phyloP scores from a whole-genome alignment of 2,888 invertebrate genomes.

The Napeogenes inachia region DNA sequence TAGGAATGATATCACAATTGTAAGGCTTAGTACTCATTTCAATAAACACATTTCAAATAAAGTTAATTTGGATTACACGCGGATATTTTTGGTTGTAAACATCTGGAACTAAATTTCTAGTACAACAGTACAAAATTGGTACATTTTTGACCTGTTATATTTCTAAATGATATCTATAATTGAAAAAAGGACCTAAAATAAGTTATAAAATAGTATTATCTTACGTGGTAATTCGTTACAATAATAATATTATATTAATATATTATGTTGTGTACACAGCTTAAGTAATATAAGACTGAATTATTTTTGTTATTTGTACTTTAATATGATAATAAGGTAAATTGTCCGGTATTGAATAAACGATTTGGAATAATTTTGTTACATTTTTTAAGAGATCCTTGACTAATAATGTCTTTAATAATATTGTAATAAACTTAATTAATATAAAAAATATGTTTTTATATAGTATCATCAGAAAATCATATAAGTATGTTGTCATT shows the following conservation, averaged over 20 bases:
- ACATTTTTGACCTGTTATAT: too few relatives aligned
- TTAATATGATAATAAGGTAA: constrained; percentile 7
- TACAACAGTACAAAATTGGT: too few relatives aligned
- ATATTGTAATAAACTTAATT: too few relatives aligned
- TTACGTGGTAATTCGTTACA: too few relatives aligned
- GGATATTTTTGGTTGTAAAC: too few relatives aligned
- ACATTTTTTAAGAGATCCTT: background rate
- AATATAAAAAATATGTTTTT: too few relatives aligned
- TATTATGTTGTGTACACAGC: background rate
- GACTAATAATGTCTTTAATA: background rate
- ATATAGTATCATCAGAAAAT: too few relatives aligned
- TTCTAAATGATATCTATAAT: too few relatives aligned
- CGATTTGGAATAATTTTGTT: background rate
- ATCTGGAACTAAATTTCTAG: too few relatives aligned
- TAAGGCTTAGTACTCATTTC: background rate
- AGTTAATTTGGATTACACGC: background rate
- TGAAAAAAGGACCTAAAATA: too few relatives aligned
- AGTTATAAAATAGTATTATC: too few relatives aligned
- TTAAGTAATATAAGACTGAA: background rate
- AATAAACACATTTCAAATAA: background rate
- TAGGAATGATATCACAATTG: constrained; percentile 20
- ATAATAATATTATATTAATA: background rate
- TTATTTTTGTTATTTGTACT: constrained; percentile 3
- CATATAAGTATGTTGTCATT: too few relatives aligned
- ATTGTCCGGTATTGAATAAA: constrained; percentile 1